Evolutionary conservation across 1,140 invertebrate genomes (phyloP).

Genomic region (Cyphomyrmex costatus): DNA sequence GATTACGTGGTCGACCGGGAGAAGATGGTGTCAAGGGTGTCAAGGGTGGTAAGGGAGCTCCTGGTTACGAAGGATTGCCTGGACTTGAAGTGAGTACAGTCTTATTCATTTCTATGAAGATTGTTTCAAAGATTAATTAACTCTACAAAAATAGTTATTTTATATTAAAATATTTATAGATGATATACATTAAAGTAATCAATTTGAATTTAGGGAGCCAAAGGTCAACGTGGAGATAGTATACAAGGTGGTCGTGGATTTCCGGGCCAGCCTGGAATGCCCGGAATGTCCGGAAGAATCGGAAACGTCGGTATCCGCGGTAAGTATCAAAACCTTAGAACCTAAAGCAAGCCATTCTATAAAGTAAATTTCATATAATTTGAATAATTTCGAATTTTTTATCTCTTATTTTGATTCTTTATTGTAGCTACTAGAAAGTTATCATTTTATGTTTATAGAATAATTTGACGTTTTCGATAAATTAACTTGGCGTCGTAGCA

Average conservation of each 20-base stretch:
- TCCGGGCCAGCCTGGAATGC: slow-evolving; percentile 84
- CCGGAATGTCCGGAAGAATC: slow-evolving; percentile 84
- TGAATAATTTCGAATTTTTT: no score
- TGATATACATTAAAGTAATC: background rate
- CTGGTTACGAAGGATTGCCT: slow-evolving; percentile 79
- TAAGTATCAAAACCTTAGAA: slow-evolving; percentile 42
- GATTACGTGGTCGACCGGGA: slow-evolving; percentile 85
- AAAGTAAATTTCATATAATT: background rate
- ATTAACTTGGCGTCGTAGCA: background rate
- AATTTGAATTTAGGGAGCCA: slow-evolving; percentile 75
- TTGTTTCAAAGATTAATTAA: slow-evolving; percentile 5
- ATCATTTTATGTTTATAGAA: background rate
- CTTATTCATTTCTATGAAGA: slow-evolving; percentile 13
- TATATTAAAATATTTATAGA: background rate
- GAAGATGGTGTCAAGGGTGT: slow-evolving; percentile 85
- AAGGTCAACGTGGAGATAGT: slow-evolving; percentile 84
- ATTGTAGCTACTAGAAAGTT: background rate
- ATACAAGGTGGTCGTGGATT: slow-evolving; percentile 84
- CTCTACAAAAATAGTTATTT: background rate
- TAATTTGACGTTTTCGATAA: background rate
- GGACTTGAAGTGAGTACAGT: slow-evolving; percentile 79
- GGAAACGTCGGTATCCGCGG: slow-evolving; percentile 86
- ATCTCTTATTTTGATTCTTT: background rate
- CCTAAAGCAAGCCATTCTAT: background rate
- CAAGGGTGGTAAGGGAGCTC: slow-evolving; percentile 87